Evolutionary conservation across 2,888 invertebrate species (phyloP), one percentile per base, ranked within the genome.

Genomic region (Dione juno): DNA sequence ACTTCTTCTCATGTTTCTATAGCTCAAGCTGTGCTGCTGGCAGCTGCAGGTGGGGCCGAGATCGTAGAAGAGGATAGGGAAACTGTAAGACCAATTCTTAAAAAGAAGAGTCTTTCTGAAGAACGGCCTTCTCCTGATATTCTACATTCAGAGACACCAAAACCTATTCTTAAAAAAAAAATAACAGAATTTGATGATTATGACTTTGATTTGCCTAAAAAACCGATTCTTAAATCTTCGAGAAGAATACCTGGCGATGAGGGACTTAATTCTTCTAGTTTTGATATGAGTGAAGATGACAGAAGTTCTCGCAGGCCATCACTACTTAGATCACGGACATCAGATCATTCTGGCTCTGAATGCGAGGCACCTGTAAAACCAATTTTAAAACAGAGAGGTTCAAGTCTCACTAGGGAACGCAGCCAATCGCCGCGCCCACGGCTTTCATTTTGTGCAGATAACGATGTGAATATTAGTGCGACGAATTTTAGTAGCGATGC

Each of bases 81-180:
- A 79, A 84, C 84, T 1, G 95, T 97, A 0, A 94, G 95, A 78
- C 97, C 97, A 2, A 97, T 97, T 78, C 89, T 97, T 13, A 97
- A 97, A 88, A 96, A 97, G 88, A 97, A 97, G 83, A 96, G 96
- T 80, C 95, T 95, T 79, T 94, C 95, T 7, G 96, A 96, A 81
- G 96, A 96, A 82, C 86, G 94, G 75, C 92, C 95, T 28, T 94
- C 91, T 77, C 89, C 88, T 65, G 94, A 94, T 77, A 85, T 90
- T 69, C 77, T 86, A 37, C 77, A 82, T 58, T 85, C 86, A 9
- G 94, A 93, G 69, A 93, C 93, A 48, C 95, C 96, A 0, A 95
- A 94, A 85, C 97, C 98, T 5, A 98, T 98, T 80, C 86, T 98
- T 50, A 98, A 98, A 88, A 98, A 98, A 90, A 97, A 98, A 85